A percentile compares a stretch with the other conserved stretches of the same genome.
These are phyloP conservation scores for Epiblema foenella DNA, from an alignment of 2,888 invertebrate genomes.

Conservation along the genomic window DNA sequence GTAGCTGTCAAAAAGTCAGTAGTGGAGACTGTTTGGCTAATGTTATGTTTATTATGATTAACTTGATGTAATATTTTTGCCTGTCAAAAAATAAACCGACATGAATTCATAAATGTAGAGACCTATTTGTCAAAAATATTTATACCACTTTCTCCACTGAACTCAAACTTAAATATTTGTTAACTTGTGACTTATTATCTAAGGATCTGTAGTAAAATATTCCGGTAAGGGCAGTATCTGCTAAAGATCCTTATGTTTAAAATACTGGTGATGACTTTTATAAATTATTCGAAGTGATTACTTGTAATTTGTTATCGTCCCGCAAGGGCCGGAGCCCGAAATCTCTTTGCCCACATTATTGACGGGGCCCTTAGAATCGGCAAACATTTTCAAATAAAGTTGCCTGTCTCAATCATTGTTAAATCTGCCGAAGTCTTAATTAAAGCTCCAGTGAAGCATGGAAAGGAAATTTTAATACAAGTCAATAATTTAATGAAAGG, in stretches of 20 bases:
- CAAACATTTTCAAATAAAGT: conserved; percentile 43
- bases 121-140: no score
- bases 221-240: background rate
- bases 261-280: conserved; percentile 25
- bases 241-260: conserved; percentile 12
- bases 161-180: background rate
- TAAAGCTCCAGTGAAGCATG: conserved; percentile 51
- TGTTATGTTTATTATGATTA: no score
- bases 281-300: conserved; percentile 42
- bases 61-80: no score
- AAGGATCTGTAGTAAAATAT: conserved; percentile 4
- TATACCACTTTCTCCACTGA: no score
- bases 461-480: conserved; percentile 59
- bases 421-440: conserved; percentile 51
- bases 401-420: conserved; percentile 44
- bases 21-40: no score
- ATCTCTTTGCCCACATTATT: conserved; percentile 41
- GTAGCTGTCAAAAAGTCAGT: no score
- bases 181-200: background rate
- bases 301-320: conserved; percentile 43
- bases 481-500: conserved; percentile 62
- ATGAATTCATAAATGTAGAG: background rate
- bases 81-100: no score
- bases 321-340: conserved; percentile 35
- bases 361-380: conserved; percentile 39